phyloP scores from a whole-genome alignment of 2,888 invertebrate species.

The Chalcosyrphus nemorum region DNA sequence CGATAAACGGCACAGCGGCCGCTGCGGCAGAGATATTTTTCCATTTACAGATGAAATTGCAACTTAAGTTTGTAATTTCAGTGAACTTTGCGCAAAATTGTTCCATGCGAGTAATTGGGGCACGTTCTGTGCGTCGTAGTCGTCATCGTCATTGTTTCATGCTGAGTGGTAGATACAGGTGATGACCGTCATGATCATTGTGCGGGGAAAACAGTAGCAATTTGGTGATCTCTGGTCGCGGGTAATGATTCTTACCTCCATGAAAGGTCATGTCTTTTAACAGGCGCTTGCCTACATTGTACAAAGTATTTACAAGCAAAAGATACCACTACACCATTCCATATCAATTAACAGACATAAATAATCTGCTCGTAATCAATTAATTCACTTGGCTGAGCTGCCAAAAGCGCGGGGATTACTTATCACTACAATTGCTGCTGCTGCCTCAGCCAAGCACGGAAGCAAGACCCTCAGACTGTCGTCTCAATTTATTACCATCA shows the following conservation, averaged over 20 bases:
- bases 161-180: background rate
- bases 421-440: conserved; percentile 19
- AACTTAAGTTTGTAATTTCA: conserved; percentile 60
- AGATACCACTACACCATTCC: conserved; percentile 6
- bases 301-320: background rate
- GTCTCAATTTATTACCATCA: conserved; percentile 66
- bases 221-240: background rate
- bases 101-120: conserved; percentile 57
- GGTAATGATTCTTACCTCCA: background rate
- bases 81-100: conserved; percentile 35
- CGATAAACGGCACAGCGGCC: conserved; percentile 32
- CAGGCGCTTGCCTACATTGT: background rate
- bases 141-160: background rate
- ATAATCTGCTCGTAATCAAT: conserved; percentile 50
- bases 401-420: conserved; percentile 52
- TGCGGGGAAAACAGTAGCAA: conserved; percentile 45
- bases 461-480: conserved; percentile 37
- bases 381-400: conserved; percentile 53
- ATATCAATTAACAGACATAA: conserved; percentile 53
- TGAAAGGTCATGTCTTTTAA: background rate
- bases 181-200: background rate
- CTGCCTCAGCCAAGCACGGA: conserved; percentile 17
- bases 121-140: conserved; percentile 48
- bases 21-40: conserved; percentile 39
- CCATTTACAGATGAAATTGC: conserved; percentile 63